Evolutionary conservation across 2,797 vertebrate species (phyloP).

Genomic region (Aotus griseimembra): DNA sequence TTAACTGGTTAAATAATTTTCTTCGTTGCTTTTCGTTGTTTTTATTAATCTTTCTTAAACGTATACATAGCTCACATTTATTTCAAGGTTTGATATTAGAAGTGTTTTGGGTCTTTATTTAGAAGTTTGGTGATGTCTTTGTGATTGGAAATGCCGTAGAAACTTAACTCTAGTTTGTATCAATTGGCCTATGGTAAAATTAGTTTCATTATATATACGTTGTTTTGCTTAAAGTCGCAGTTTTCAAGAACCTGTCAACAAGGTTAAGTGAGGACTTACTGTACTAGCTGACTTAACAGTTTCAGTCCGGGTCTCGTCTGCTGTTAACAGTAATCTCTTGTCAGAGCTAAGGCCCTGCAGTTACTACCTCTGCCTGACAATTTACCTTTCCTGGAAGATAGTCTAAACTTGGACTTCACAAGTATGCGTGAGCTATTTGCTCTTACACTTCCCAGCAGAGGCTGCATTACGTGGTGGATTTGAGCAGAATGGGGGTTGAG

Average conservation of each 20-base stretch:
- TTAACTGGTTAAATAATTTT: background rate
- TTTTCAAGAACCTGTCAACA: background rate
- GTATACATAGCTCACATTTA: background rate
- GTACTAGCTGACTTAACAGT: background rate
- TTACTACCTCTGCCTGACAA: background rate
- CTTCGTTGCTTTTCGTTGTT: background rate
- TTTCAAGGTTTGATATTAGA: background rate
- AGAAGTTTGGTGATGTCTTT: background rate
- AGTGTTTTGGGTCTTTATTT: background rate
- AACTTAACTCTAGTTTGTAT: background rate
- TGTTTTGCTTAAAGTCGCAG: background rate
- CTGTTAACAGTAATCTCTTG: background rate
- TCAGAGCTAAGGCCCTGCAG: background rate
- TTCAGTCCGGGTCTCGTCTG: background rate
- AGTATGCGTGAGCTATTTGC: background rate
- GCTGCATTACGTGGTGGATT: background rate
- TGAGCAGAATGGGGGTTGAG: background rate
- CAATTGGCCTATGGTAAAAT: background rate
- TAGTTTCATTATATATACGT: background rate
- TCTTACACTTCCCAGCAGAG: background rate
- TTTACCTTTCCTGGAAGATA: slow-evolving; percentile 17
- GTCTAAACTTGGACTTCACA: background rate
- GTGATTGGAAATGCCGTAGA: background rate
- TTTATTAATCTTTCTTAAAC: background rate
- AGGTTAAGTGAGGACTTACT: background rate